Base-by-base conservation (phyloP, 2,113 vertebrate genomes). In the Ifrita kowaldi region DNA sequence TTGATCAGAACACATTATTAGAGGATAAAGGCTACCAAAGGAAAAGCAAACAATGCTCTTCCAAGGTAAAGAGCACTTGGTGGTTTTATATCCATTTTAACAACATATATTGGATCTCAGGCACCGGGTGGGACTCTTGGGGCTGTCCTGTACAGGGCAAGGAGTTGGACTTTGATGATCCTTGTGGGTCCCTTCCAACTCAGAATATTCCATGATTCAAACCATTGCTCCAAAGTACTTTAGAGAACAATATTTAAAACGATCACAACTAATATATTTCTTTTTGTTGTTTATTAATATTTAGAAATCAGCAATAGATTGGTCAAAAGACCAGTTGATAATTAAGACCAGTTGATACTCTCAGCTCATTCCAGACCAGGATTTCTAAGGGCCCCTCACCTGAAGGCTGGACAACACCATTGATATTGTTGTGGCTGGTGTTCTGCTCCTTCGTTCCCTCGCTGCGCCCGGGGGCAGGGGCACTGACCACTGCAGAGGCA, bases 401-500 rank as follows among this genome's bases (percentile, higher is more conserved):
- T 99, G 98, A 97, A 97, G 98, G 96, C 84, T 98, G 98, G 91
- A 98, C 97, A 92, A 98, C 97, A 90, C 99, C 98, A 2, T 99
- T 99, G 56, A 99, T 90, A 68, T 71, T 98, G 96, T 94, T 97
- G 97, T 98, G 98, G 95, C 97, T 95, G 86, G 97, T 92, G 96
- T 88, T 98, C 68, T 98, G 98, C 57, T 98, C 98, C 98, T 98
- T 98, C 49, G 97, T 41, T 56, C 92, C 97, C 94, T 98, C 98
- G 52, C 97, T 95, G 95, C 98, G 98, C 80, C 97, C 89, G 10
- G 98, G 97, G 87, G 97, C 97, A 32, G 98, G 98, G 16, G 98
- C 97, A 84, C 98, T 99, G 76, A 99, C 98, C 97, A 99, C 99
- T 64, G 99, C 99, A 10, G 99, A 99, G 39, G 99, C 99, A 97